Conservation (phyloP, 2,113 vertebrate species). For the Mesembrinibis cayennensis region DNA sequence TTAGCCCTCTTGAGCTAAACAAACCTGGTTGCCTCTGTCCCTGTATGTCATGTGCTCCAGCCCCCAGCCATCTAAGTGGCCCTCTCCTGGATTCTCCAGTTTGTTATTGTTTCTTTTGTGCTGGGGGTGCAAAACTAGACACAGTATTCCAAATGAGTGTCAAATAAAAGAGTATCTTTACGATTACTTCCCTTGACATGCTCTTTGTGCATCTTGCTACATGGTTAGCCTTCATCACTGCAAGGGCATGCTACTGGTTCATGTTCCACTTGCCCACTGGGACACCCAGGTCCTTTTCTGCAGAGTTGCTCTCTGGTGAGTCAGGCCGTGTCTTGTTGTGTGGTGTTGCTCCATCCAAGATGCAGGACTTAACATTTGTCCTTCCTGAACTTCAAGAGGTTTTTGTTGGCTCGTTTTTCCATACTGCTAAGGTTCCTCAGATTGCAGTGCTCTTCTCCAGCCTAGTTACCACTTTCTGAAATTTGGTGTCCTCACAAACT, state of each 20-base stretch:
- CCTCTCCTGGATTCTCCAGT: not conserved
- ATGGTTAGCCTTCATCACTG: accelerated
- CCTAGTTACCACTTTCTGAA: not conserved
- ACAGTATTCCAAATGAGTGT: not conserved
- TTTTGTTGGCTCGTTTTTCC: not conserved
- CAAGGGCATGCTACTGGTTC: not conserved
- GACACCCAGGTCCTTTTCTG: not conserved
- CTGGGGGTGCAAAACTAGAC: not conserved
- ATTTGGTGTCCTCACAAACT: not conserved
- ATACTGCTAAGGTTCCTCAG: not conserved
- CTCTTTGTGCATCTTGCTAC: not conserved
- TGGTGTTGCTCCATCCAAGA: not conserved
- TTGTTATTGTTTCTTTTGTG: not conserved
- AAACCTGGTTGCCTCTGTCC: not conserved
- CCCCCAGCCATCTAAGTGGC: not conserved
- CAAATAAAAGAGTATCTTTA: not conserved
- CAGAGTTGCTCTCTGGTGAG: not conserved
- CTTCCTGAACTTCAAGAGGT: not conserved
- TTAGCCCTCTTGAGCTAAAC: not conserved
- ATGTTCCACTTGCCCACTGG: not conserved
- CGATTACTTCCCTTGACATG: accelerated
- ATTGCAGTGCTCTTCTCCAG: not conserved
- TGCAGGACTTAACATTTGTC: not conserved
- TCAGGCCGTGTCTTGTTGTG: not conserved
- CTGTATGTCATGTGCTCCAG: not conserved